These are phyloP conservation scores for Regulus satrapa DNA, from an alignment of 2,113 vertebrate genomes.

Conservation along the genomic window DNA sequence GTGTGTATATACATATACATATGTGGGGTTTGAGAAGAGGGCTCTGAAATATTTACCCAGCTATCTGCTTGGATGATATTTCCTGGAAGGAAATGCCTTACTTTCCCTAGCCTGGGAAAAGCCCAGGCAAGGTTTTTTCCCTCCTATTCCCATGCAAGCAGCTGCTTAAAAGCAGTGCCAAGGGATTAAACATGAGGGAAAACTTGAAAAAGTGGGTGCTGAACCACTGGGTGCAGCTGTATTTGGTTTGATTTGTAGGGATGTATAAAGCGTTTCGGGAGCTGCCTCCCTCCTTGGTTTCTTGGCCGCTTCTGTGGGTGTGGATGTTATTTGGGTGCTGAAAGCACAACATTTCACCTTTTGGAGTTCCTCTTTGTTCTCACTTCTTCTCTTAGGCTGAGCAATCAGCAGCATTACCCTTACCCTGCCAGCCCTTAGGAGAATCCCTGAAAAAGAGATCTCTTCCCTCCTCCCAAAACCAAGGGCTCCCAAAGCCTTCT, in stretches of 20 bases:
- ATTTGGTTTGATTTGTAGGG: not conserved
- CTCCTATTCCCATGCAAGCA: not conserved
- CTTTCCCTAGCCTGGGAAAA: too few relatives aligned
- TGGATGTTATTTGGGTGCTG: not conserved
- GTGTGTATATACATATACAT: not conserved
- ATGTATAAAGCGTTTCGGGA: accelerated
- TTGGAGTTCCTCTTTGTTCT: not conserved
- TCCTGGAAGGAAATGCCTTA: too few relatives aligned
- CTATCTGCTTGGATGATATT: too few relatives aligned
- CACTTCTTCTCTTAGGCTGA: not conserved
- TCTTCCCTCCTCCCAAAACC: not conserved
- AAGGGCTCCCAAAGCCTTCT: not conserved
- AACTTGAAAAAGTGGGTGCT: not conserved
- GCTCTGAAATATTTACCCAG: too few relatives aligned
- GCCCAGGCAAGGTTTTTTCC: not conserved
- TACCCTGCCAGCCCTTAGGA: accelerated
- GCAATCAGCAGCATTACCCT: not conserved
- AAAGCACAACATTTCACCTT: not conserved
- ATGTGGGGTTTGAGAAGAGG: not conserved
- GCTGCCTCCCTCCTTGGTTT: not conserved
- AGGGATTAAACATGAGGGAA: not conserved
- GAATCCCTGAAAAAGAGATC: not conserved
- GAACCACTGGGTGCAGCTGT: not conserved
- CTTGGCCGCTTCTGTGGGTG: not conserved
- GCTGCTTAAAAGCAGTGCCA: not conserved